phyloP scores from a whole-genome alignment of 2,113 vertebrate genomes.

The Cygnus buccinator region DNA sequence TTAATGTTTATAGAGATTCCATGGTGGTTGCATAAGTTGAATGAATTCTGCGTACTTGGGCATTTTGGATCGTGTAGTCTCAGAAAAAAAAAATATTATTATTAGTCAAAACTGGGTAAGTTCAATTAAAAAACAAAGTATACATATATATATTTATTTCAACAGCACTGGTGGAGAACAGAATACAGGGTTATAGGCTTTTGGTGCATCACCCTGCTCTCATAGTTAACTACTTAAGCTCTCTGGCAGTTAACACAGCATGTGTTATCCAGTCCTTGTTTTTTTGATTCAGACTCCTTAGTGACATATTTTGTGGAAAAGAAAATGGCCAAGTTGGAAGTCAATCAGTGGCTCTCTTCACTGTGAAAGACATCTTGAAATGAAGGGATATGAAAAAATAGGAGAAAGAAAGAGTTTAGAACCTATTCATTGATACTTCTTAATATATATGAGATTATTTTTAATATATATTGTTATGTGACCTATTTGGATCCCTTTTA shows the following conservation, averaged over 20 bases:
- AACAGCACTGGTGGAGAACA: background rate
- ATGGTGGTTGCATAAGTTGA: background rate
- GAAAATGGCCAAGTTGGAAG: background rate
- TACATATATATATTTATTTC: background rate
- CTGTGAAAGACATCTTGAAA: background rate
- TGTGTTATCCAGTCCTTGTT: background rate
- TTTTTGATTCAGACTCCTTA: background rate
- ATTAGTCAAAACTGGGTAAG: background rate
- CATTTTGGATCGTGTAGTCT: background rate
- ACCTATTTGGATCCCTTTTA: background rate
- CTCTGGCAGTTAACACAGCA: background rate
- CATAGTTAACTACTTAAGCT: background rate
- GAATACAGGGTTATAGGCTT: background rate
- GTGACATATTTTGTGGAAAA: background rate
- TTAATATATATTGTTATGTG: background rate
- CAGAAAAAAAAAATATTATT: background rate
- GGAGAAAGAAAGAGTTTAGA: background rate
- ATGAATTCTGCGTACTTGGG: background rate
- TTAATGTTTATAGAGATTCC: conserved; percentile 23
- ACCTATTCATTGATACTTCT: background rate
- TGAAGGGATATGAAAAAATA: background rate
- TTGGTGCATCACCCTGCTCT: background rate
- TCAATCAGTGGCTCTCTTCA: background rate
- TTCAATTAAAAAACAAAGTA: background rate
- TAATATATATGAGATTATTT: background rate